These are phyloP conservation scores for Pseudorhiza aurosa DNA, from an alignment of 30 jellyfish, hydroid and myxozoan genomes.

Conservation along the genomic window DNA sequence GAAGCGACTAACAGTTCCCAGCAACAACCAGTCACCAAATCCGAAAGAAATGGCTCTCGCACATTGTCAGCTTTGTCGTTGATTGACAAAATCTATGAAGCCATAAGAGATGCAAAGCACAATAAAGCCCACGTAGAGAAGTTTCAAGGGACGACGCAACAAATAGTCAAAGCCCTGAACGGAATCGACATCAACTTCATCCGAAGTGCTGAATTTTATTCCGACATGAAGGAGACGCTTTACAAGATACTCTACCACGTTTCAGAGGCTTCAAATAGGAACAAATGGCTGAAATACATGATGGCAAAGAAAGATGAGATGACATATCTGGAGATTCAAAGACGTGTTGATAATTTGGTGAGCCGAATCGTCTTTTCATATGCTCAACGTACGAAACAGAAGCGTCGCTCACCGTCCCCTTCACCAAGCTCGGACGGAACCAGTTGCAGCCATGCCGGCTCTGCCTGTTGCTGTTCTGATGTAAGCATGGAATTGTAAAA, in stretches of 20 bases:
- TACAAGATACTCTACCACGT: constrained; percentile 69
- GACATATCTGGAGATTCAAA: constrained; percentile 49
- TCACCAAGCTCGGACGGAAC: constrained; percentile 53
- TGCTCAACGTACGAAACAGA: constrained; percentile 72
- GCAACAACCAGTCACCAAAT: constrained; percentile 9
- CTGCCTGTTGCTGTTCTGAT: constrained; percentile 58
- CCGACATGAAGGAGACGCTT: constrained; percentile 83
- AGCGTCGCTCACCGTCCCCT: constrained; percentile 62
- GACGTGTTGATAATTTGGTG: constrained; percentile 71
- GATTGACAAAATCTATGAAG: constrained; percentile 48
- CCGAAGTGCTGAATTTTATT: constrained; percentile 81
- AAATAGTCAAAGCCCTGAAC: constrained; percentile 73
- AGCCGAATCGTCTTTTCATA: constrained; percentile 76
- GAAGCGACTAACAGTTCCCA: constrained; percentile 5
- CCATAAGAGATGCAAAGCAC: constrained; percentile 64
- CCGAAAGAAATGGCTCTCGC: constrained; percentile 31
- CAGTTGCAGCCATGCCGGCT: constrained; percentile 25
- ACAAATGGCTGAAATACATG: constrained; percentile 58
- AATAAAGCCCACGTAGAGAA: constrained; percentile 69
- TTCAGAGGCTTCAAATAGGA: constrained; percentile 55
- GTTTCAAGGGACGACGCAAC: constrained; percentile 58
- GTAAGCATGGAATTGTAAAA: constrained; percentile 16
- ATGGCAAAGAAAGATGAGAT: constrained; percentile 75
- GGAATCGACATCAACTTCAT: constrained; percentile 77
- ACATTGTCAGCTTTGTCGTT: constrained; percentile 48